Evolutionary conservation across 2,797 vertebrate species (phyloP).

Genomic region (Sylvia borin): DNA sequence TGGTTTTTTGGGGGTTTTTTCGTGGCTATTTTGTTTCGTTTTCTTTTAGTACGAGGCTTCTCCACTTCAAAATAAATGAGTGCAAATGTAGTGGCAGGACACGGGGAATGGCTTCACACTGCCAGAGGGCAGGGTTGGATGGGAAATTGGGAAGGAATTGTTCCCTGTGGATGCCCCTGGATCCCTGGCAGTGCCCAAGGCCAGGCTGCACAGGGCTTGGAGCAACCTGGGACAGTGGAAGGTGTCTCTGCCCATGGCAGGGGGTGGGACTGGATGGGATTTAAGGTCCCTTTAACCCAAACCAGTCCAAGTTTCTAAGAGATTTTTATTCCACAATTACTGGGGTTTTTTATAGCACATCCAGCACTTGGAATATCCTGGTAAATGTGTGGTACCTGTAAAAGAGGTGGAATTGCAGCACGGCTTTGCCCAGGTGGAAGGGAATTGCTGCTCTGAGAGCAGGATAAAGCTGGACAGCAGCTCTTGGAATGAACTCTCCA

Average conservation of each 20-base stretch:
- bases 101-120: rapidly evolving
- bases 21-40: rapidly evolving
- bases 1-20: too few species aligned
- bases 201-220: not conserved
- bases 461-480: not conserved
- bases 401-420: not conserved
- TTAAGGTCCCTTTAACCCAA: not conserved
- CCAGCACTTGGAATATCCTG: not conserved
- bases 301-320: not conserved
- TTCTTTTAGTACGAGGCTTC: not conserved
- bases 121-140: not conserved
- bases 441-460: not conserved
- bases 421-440: not conserved
- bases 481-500: not conserved
- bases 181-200: not conserved
- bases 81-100: rapidly evolving
- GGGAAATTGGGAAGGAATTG: rapidly evolving
- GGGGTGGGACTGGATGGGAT: rapidly evolving
- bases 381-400: rapidly evolving
- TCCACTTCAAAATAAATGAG: not conserved
- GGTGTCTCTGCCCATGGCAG: not conserved
- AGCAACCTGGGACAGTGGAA: rapidly evolving
- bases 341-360: not conserved
- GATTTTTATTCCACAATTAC: not conserved
- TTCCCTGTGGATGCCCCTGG: not conserved